Conservation (phyloP, 2,888 invertebrate species). For the Frankliniella intonsa region DNA sequence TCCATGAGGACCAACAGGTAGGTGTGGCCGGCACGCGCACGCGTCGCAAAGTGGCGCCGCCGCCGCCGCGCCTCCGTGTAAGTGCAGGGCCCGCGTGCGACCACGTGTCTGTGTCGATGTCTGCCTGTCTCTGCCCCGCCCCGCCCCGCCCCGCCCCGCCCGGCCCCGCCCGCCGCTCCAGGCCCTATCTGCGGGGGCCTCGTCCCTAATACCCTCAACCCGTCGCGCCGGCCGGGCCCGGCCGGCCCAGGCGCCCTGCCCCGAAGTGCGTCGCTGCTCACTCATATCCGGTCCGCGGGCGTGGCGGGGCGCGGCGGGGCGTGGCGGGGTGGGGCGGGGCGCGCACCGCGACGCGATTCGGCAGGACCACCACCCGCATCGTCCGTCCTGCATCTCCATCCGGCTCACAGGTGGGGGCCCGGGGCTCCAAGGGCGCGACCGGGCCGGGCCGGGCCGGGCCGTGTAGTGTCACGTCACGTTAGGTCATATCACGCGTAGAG, state of each 20-base stretch:
- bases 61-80: background rate
- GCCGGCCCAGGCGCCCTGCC: background rate
- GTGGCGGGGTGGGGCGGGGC: background rate
- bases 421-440: no score
- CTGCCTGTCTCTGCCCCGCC: background rate
- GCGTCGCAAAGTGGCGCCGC: background rate
- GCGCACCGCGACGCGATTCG: background rate
- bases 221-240: background rate
- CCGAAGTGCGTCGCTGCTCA: background rate
- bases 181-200: background rate
- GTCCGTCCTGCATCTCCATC: no score
- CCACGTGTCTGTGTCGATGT: background rate
- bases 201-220: background rate
- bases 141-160: background rate
- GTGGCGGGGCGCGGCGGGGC: no score
- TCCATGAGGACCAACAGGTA: no score
- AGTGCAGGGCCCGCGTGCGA: background rate
- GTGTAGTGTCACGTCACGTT: no score
- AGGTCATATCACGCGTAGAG: no score
- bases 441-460: no score
- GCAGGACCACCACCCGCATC: no score
- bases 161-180: background rate
- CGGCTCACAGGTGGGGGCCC: no score
- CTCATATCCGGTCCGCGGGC: no score
- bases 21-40: background rate